Conservation (phyloP, 2,113 vertebrate species). For the Paradisaea rubra region DNA sequence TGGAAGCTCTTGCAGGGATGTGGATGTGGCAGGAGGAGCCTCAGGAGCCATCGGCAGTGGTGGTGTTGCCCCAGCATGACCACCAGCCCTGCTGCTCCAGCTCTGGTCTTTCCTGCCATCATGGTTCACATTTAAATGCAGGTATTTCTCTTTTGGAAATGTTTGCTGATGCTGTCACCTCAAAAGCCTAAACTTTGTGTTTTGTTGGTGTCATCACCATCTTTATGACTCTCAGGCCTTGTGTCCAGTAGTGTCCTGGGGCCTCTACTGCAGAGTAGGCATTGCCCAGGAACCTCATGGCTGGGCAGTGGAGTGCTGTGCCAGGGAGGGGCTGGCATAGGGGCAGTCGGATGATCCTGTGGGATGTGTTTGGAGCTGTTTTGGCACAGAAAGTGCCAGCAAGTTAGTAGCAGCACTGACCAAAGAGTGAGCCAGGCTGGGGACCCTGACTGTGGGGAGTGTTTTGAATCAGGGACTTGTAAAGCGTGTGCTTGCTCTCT, state of each 20-base stretch:
- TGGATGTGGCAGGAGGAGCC: too few relatives aligned
- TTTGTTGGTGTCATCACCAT: background rate
- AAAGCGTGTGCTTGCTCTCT: background rate
- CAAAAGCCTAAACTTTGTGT: background rate
- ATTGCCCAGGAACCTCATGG: background rate
- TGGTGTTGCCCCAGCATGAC: background rate
- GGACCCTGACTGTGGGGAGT: background rate
- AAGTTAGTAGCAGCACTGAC: background rate
- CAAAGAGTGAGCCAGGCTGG: background rate
- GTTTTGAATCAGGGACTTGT: background rate
- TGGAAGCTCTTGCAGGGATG: too few relatives aligned
- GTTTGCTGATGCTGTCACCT: background rate
- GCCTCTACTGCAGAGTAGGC: background rate
- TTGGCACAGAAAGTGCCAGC: background rate
- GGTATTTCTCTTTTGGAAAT: background rate
- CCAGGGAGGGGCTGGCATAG: background rate
- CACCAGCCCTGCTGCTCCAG: background rate
- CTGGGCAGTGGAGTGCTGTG: background rate
- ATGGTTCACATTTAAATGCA: background rate
- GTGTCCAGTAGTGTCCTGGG: background rate
- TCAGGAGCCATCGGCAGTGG: background rate
- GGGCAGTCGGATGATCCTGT: accelerated
- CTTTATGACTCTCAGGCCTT: background rate
- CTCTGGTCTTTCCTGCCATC: background rate
- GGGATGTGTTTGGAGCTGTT: background rate